Evolutionary conservation across 2,797 vertebrate genomes (phyloP).

Genomic region (Cyprinella venusta): DNA sequence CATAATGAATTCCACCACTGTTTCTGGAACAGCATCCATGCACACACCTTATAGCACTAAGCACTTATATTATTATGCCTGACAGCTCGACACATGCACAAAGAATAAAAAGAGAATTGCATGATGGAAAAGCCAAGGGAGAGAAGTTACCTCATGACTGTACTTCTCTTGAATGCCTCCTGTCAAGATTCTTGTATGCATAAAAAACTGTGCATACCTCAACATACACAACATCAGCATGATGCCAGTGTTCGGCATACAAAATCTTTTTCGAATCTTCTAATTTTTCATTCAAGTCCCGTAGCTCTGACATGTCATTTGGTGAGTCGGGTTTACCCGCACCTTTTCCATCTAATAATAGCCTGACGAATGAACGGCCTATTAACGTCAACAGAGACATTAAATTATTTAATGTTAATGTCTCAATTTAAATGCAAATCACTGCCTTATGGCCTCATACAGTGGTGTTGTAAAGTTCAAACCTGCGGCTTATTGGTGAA

Average conservation of each 20-base stretch:
- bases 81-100: conserved; percentile 54
- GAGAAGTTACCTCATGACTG: conserved; percentile 37
- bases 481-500: conserved; percentile 57
- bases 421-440: conserved; percentile 79
- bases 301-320: background rate
- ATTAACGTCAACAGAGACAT: conserved; percentile 61
- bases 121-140: conserved; percentile 26
- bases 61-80: conserved; percentile 62
- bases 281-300: background rate
- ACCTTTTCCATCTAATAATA: conserved; percentile 61
- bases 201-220: background rate
- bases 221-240: background rate
- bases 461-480: conserved; percentile 69
- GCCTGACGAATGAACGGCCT: conserved; percentile 67
- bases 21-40: conserved; percentile 59
- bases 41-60: conserved; percentile 55
- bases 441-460: conserved; percentile 71
- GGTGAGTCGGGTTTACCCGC: conserved; percentile 62
- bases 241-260: background rate
- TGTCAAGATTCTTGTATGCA: conserved; percentile 21
- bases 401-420: conserved; percentile 72
- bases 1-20: conserved; percentile 63
- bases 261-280: background rate
- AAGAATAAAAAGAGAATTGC: conserved; percentile 33
- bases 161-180: conserved; percentile 21